Evolutionary conservation across 1,140 invertebrate species (phyloP).

Genomic region (Sycophaga agraensis): DNA sequence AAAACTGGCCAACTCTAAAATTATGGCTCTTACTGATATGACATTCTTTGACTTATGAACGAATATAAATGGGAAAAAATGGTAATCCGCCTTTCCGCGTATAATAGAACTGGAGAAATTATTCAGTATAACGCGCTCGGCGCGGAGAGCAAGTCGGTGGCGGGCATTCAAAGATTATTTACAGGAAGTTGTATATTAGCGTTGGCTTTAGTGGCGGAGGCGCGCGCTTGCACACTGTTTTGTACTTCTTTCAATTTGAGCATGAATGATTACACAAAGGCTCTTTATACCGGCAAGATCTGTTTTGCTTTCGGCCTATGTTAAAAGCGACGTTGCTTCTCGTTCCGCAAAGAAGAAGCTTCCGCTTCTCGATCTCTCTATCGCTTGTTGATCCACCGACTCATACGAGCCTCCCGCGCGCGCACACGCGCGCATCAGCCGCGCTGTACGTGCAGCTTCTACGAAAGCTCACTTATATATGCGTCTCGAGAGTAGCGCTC

Average conservation of each 20-base stretch:
- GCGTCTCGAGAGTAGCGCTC: constrained; percentile 36
- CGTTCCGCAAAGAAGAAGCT: neutral
- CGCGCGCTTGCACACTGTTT: neutral
- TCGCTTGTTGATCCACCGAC: constrained; percentile 18
- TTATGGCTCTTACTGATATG: too few relatives aligned
- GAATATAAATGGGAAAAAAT: too few relatives aligned
- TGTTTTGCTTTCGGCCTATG: constrained; percentile 10
- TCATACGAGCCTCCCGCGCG: neutral
- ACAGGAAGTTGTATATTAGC: constrained; percentile 5
- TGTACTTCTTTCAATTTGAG: constrained; percentile 17
- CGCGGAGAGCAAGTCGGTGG: too few relatives aligned
- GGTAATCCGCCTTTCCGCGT: too few relatives aligned
- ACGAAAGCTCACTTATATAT: constrained; percentile 33
- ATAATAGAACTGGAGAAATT: too few relatives aligned
- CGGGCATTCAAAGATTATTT: constrained; percentile 12
- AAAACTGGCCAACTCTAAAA: too few relatives aligned
- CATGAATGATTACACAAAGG: constrained; percentile 13
- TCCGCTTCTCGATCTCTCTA: constrained; percentile 17
- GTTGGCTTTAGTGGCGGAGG: too few relatives aligned
- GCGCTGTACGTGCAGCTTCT: too few relatives aligned
- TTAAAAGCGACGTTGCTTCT: constrained; percentile 5
- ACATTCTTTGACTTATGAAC: too few relatives aligned
- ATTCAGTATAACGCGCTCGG: too few relatives aligned
- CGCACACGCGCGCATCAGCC: too few relatives aligned
- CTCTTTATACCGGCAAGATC: constrained; percentile 14